Conservation (phyloP, 2,888 invertebrate genomes). For the Miltochrista miniata region DNA sequence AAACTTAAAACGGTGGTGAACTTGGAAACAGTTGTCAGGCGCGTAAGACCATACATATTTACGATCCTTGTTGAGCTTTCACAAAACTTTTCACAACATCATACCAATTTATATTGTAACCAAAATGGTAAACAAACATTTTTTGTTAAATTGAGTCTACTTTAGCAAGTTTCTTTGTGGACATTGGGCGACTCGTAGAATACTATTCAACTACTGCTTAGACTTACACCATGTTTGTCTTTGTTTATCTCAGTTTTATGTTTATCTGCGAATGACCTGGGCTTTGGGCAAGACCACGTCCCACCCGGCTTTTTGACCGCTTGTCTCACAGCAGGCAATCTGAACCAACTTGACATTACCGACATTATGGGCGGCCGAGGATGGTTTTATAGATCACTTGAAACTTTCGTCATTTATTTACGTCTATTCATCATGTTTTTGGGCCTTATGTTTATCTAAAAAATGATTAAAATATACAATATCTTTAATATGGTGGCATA, state of each 20-base stretch:
- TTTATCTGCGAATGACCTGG: slow-evolving; percentile 53
- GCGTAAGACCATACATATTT: too few relatives aligned
- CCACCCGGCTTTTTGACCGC: slow-evolving; percentile 31
- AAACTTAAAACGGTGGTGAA: too few relatives aligned
- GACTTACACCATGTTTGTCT: slow-evolving; percentile 52
- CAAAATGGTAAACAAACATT: too few relatives aligned
- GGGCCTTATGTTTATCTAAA: slow-evolving; percentile 36
- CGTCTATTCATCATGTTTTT: slow-evolving; percentile 46
- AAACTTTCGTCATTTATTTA: slow-evolving; percentile 32
- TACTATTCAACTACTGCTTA: too few relatives aligned
- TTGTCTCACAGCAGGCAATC: slow-evolving; percentile 37
- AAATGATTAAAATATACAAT: slow-evolving; percentile 31
- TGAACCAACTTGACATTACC: slow-evolving; percentile 48
- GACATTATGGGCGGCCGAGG: slow-evolving; percentile 56
- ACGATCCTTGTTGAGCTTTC: too few relatives aligned
- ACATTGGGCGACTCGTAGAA: too few relatives aligned
- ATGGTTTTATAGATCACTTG: slow-evolving; percentile 27
- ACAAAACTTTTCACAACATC: too few relatives aligned
- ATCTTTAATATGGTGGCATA: slow-evolving; percentile 46
- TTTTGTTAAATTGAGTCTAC: too few relatives aligned
- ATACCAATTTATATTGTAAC: too few relatives aligned
- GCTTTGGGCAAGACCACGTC: slow-evolving; percentile 27
- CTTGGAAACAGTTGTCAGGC: too few relatives aligned
- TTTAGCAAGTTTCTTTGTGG: too few relatives aligned
- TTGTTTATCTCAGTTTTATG: slow-evolving; percentile 48